These are phyloP conservation scores for Aegypius monachus DNA, from an alignment of 2,113 vertebrate genomes.

Conservation along the genomic window DNA sequence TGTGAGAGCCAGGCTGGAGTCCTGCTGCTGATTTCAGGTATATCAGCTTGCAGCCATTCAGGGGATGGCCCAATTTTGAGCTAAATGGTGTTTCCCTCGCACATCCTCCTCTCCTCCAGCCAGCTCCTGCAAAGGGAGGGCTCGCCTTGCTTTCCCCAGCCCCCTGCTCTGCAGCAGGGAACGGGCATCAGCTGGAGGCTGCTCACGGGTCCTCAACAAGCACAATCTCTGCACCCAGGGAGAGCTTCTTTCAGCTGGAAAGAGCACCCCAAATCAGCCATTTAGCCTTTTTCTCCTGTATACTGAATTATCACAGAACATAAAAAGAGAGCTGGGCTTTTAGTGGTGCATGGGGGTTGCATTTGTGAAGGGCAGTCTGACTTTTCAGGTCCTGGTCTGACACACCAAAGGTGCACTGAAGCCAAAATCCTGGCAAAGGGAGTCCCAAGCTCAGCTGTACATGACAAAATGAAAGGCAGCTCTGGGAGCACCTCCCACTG, in stretches of 20 bases:
- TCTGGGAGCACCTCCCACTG: background rate
- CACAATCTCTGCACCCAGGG: rapidly evolving
- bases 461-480: rapidly evolving
- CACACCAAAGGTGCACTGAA: background rate
- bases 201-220: background rate
- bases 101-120: background rate
- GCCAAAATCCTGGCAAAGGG: background rate
- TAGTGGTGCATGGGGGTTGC: rapidly evolving
- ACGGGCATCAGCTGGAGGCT: background rate
- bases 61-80: background rate
- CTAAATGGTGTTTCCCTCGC: background rate
- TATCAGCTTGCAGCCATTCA: rapidly evolving
- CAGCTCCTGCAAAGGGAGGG: background rate
- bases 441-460: too few relatives aligned
- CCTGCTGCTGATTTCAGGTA: background rate
- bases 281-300: background rate
- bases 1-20: background rate
- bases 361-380: background rate
- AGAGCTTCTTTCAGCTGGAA: too few relatives aligned
- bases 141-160: background rate
- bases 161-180: background rate
- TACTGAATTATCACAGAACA: background rate
- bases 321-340: background rate
- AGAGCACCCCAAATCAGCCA: background rate
- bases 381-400: background rate